Evolutionary conservation across 2,888 invertebrate genomes (phyloP).

Genomic region (Ophioninae sp.): DNA sequence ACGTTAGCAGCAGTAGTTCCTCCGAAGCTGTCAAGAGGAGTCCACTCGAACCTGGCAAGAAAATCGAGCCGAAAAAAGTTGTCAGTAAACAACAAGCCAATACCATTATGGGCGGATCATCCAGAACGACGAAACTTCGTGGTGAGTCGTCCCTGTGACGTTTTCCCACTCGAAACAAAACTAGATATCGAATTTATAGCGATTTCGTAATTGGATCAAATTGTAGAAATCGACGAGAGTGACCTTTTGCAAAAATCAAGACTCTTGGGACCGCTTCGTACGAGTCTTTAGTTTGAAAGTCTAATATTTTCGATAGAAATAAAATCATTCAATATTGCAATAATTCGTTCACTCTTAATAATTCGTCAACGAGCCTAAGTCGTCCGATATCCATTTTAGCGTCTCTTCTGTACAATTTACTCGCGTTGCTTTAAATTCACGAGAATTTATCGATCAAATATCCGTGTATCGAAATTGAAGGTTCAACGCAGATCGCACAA

Average conservation of each 20-base stretch:
- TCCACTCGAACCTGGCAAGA: constrained; percentile 68
- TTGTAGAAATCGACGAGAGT: neutral
- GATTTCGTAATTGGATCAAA: neutral
- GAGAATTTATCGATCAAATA: neutral
- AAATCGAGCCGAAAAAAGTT: constrained; percentile 73
- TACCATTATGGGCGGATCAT: constrained; percentile 68
- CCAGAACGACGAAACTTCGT: constrained; percentile 75
- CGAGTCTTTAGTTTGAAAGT: neutral
- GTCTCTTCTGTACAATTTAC: neutral
- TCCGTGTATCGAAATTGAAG: constrained; percentile 4
- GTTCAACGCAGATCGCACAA: constrained; percentile 58
- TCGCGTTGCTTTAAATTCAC: neutral
- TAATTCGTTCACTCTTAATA: neutral
- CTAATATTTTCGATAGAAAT: neutral
- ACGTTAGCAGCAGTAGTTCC: constrained; percentile 62
- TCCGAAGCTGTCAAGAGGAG: constrained; percentile 56
- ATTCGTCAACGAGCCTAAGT: neutral
- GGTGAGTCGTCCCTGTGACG: constrained; percentile 67
- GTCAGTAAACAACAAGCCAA: constrained; percentile 64
- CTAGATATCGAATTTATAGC: neutral
- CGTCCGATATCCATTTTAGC: no score
- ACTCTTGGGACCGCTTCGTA: neutral
- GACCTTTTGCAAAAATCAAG: neutral
- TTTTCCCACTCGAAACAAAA: neutral
- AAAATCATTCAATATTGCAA: neutral